phyloP scores from a whole-genome alignment of 2,888 invertebrate genomes.

The Ceriagrion tenellum region DNA sequence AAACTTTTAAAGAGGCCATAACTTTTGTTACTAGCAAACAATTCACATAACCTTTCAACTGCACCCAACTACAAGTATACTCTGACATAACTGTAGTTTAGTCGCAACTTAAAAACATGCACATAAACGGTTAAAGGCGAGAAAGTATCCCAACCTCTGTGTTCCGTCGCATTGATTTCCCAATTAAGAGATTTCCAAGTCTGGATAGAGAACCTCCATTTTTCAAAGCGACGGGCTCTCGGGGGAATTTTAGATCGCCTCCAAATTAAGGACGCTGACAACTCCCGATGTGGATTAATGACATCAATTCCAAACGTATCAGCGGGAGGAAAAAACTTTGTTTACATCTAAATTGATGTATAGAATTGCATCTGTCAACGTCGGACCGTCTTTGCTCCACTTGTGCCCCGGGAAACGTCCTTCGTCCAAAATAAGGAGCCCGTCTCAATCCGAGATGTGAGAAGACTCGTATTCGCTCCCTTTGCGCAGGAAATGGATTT shows the following conservation, averaged over 20 bases:
- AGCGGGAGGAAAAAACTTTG: conserved; percentile 25
- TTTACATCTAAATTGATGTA: conserved; percentile 55
- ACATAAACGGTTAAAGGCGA: neutral
- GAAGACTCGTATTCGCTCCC: neutral
- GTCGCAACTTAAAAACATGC: neutral
- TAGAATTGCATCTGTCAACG: conserved; percentile 45
- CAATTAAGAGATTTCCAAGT: neutral
- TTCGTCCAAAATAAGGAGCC: neutral
- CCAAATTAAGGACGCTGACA: conserved; percentile 10
- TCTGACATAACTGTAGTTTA: too few species aligned
- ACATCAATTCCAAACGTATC: neutral
- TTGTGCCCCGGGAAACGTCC: neutral
- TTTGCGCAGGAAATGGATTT: neutral
- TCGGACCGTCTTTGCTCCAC: conserved; percentile 4
- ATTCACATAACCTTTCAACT: too few species aligned
- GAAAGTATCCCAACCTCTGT: neutral
- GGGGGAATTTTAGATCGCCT: neutral
- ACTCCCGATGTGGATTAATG: conserved; percentile 48
- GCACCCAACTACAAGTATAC: too few species aligned
- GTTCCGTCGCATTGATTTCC: neutral
- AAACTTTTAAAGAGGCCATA: too few species aligned
- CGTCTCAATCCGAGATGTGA: neutral
- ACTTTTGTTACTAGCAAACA: too few species aligned
- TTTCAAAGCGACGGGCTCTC: neutral
- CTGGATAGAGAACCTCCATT: neutral